A percentile compares a stretch with the other conserved stretches of the same genome.
These are phyloP conservation scores for Moxostoma hubbsi DNA, from an alignment of 2,797 vertebrate species.

Conservation along the genomic window DNA sequence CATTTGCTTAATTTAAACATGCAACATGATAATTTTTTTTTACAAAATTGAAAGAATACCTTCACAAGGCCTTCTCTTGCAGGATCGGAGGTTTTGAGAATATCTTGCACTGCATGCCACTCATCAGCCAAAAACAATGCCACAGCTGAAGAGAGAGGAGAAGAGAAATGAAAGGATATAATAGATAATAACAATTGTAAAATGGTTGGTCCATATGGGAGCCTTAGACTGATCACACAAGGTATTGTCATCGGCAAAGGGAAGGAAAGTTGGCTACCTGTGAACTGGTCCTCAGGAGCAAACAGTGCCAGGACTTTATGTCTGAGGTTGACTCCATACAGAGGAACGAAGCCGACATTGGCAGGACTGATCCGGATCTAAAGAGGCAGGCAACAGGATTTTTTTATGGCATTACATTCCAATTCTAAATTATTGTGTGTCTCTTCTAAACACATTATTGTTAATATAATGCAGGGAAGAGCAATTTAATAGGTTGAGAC, in stretches of 20 bases:
- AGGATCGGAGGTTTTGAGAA: conserved; percentile 78
- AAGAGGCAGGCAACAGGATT: not conserved
- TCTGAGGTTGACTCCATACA: conserved; percentile 79
- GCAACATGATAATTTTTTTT: too few relatives aligned
- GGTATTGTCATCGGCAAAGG: not conserved
- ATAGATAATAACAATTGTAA: not conserved
- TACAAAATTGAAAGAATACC: conserved; percentile 66
- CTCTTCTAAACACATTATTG: too few relatives aligned
- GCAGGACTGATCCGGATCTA: conserved; percentile 81
- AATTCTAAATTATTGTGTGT: too few relatives aligned
- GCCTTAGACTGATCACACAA: not conserved
- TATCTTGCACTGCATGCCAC: conserved; percentile 85
- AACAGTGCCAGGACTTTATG: conserved; percentile 86
- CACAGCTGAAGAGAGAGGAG: conserved; percentile 72
- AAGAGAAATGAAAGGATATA: not conserved
- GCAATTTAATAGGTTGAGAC: too few relatives aligned
- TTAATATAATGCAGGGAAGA: too few relatives aligned
- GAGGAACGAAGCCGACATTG: conserved; percentile 80
- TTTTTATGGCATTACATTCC: too few relatives aligned
- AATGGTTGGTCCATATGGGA: not conserved
- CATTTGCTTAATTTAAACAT: too few relatives aligned
- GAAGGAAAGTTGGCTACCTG: conserved; percentile 70
- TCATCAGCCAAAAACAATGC: conserved; percentile 82
- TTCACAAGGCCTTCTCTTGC: conserved; percentile 80
- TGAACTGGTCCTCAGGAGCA: conserved; percentile 79